Evolutionary conservation across 2,113 vertebrate species (phyloP).

Genomic region (Tapirus terrestris): DNA sequence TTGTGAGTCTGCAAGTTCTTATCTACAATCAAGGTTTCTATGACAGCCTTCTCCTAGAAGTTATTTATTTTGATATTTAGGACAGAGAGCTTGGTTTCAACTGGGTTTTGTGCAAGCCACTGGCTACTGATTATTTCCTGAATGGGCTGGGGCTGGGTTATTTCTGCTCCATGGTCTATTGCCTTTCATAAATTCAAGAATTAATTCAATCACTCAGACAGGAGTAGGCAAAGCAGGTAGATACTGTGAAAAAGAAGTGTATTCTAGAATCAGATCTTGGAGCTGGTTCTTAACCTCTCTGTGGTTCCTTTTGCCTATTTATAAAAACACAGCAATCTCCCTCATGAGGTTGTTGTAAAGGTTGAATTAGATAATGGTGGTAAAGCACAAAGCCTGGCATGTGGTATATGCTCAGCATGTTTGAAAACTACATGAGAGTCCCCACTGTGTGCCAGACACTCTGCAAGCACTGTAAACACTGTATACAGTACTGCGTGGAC

Average conservation of each 20-base stretch:
- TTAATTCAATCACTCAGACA: background rate
- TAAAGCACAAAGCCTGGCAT: background rate
- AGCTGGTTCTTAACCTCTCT: background rate
- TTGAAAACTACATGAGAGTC: background rate
- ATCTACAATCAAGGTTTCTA: background rate
- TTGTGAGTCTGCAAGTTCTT: background rate
- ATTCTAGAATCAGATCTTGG: background rate
- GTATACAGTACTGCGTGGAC: background rate
- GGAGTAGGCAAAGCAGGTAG: background rate
- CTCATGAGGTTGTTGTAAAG: background rate
- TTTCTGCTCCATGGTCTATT: background rate
- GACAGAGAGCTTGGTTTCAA: background rate
- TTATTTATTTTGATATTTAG: background rate
- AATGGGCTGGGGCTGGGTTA: background rate
- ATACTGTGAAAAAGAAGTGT: background rate
- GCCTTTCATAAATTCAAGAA: background rate
- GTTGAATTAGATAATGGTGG: background rate
- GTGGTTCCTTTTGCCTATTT: background rate
- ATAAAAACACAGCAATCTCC: background rate
- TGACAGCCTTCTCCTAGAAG: background rate
- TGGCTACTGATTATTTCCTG: background rate
- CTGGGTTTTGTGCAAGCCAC: background rate
- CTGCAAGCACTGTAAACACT: background rate
- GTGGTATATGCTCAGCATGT: background rate
- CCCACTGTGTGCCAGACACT: background rate